Percentiles rank a stretch among this genome's conserved stretches.
Conservation (phyloP, 1,140 invertebrate genomes). For the Drosophila parabipectinata region DNA sequence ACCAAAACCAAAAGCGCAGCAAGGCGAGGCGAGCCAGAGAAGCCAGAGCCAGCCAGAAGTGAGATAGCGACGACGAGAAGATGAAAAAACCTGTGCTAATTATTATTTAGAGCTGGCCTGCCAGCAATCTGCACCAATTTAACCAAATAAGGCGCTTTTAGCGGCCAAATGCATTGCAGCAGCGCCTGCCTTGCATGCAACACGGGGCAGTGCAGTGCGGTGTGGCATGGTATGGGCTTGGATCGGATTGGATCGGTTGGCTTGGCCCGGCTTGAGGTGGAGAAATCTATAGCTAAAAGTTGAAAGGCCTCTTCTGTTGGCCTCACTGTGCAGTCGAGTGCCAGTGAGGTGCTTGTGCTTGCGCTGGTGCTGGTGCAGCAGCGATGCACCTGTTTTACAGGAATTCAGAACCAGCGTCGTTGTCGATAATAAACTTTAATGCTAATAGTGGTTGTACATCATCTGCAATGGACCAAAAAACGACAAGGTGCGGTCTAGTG, state of each 20-base stretch:
- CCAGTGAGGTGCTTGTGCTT: conserved; percentile 10
- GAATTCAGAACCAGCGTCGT: conserved; percentile 77
- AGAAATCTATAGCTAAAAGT: conserved; percentile 73
- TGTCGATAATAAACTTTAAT: conserved; percentile 83
- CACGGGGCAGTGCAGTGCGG: conserved; percentile 2
- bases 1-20: conserved; percentile 62
- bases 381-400: conserved; percentile 77
- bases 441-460: conserved; percentile 83
- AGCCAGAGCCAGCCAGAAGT: conserved; percentile 9
- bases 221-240: conserved; percentile 10
- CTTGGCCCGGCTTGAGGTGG: conserved; percentile 30
- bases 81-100: conserved; percentile 78
- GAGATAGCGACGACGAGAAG: background rate
- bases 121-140: conserved; percentile 81
- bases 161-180: conserved; percentile 70
- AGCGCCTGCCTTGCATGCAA: conserved; percentile 59
- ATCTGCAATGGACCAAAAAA: conserved; percentile 78
- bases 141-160: conserved; percentile 83
- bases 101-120: conserved; percentile 80
- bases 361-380: background rate
- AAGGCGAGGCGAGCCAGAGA: conserved; percentile 42
- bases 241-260: conserved; percentile 32
- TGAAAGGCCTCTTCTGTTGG: conserved; percentile 66
- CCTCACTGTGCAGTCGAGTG: conserved; percentile 28
- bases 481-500: conserved; percentile 39